Evolutionary conservation across 1,140 invertebrate genomes (phyloP).

Genomic region (Alviniconcha marisindica): DNA sequence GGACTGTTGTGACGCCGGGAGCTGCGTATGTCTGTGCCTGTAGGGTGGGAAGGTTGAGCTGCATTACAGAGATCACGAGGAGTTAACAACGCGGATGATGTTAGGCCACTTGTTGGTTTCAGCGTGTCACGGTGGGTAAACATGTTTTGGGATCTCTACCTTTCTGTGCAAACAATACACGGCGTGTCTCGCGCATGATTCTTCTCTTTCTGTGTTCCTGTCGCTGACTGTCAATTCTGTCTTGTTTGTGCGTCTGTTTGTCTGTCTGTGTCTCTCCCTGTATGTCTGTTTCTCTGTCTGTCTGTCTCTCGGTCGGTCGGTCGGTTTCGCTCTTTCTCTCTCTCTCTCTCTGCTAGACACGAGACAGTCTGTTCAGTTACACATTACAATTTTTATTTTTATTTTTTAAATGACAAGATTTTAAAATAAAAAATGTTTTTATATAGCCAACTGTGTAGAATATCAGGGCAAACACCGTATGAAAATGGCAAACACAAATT

Average conservation of each 20-base stretch:
- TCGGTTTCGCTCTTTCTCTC: too few species aligned
- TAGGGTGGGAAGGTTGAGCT: too few species aligned
- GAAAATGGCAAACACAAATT: too few species aligned
- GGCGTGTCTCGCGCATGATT: background rate
- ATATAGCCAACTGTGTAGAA: too few species aligned
- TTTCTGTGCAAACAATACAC: background rate
- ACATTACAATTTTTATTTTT: too few species aligned
- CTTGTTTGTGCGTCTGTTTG: background rate
- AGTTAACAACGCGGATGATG: background rate
- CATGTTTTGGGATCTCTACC: background rate
- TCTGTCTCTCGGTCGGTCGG: slow-evolving; percentile 33
- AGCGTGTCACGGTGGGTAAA: background rate
- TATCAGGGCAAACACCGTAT: too few species aligned
- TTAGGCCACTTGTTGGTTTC: background rate
- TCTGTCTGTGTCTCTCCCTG: background rate
- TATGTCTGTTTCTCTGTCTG: slow-evolving; percentile 29
- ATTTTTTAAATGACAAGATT: too few species aligned
- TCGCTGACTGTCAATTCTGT: background rate
- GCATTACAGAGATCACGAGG: background rate
- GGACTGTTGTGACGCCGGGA: too few species aligned
- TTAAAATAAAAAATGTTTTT: too few species aligned
- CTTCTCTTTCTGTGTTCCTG: background rate
- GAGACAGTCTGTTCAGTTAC: too few species aligned
- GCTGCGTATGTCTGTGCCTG: background rate
- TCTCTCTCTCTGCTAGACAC: too few species aligned